These are phyloP conservation scores for Thymelicus acteon DNA, from an alignment of 2,888 invertebrate genomes.

Conservation along the genomic window DNA sequence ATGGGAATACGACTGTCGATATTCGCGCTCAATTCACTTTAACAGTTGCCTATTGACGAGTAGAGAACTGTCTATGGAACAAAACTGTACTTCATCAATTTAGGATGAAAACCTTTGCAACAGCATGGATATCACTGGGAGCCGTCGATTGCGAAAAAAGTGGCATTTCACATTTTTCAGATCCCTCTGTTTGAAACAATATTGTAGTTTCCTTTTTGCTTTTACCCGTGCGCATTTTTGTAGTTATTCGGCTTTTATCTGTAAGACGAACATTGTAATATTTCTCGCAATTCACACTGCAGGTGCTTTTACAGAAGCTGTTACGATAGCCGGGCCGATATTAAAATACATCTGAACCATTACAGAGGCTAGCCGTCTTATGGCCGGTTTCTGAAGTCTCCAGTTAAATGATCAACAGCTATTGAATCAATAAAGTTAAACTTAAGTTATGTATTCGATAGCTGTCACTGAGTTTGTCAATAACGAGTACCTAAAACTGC, in stretches of 20 bases:
- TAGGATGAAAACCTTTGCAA: conserved; percentile 43
- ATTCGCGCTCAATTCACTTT: conserved; percentile 47
- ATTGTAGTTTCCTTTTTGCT: conserved; percentile 31
- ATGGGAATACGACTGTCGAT: conserved; percentile 42
- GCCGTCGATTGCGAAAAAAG: conserved; percentile 29
- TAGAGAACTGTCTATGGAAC: conserved; percentile 46
- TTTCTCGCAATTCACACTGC: conserved; percentile 1
- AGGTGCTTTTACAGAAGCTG: neutral
- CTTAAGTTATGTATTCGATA: too few relatives aligned
- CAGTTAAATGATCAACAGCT: too few relatives aligned
- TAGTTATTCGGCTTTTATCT: conserved; percentile 16
- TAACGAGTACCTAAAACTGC: too few relatives aligned
- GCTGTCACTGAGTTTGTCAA: too few relatives aligned
- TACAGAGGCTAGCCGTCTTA: too few relatives aligned
- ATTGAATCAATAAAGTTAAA: too few relatives aligned
- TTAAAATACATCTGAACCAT: too few relatives aligned
- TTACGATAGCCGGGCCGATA: neutral
- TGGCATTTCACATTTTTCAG: conserved; percentile 26
- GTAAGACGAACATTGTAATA: conserved; percentile 11
- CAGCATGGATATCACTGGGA: conserved; percentile 30
- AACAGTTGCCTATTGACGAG: conserved; percentile 48
- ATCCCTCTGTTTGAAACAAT: conserved; percentile 23
- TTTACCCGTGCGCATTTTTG: conserved; percentile 7
- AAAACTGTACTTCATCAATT: conserved; percentile 45
- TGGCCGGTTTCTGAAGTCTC: too few relatives aligned